phyloP scores from a whole-genome alignment of 2,113 vertebrate species.

The Myiagra hebetior region DNA sequence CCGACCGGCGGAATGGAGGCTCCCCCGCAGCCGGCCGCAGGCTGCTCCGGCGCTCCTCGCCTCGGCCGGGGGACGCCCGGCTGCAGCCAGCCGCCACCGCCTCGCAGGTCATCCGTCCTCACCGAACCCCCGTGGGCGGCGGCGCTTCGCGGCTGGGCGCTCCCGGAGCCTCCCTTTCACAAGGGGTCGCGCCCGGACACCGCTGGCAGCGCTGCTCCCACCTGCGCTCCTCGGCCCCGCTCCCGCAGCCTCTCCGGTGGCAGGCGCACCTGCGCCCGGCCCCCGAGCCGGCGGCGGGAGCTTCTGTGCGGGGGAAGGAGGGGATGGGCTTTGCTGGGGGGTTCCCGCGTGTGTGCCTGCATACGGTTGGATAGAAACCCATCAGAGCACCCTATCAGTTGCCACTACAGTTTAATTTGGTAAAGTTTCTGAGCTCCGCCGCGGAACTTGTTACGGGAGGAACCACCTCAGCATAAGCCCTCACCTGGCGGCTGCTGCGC shows the following conservation, averaged over 20 bases:
- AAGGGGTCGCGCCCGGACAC: background rate
- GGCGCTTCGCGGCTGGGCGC: background rate
- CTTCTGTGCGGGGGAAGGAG: background rate
- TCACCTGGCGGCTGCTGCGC: background rate
- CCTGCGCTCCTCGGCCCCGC: background rate
- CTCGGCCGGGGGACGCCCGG: background rate
- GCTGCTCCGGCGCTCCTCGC: background rate
- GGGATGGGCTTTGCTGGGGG: background rate
- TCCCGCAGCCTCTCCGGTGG: background rate
- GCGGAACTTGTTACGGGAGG: background rate
- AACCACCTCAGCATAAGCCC: background rate
- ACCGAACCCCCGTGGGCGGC: background rate
- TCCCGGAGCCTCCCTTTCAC: background rate
- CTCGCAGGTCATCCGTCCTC: background rate
- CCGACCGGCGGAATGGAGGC: background rate
- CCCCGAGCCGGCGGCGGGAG: background rate
- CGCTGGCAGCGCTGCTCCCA: background rate
- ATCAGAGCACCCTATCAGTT: background rate
- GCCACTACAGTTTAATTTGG: background rate
- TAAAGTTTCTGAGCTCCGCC: slow-evolving; percentile 1
- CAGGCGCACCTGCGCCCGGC: slow-evolving; percentile 21
- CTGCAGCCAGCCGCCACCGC: background rate
- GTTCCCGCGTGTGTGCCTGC: background rate
- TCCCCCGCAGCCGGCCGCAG: background rate
- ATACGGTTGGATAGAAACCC: background rate